A percentile compares a stretch with the other conserved stretches of the same genome.
Conservation (phyloP, 2,113 vertebrate genomes). For the Lucifuga dentata region DNA sequence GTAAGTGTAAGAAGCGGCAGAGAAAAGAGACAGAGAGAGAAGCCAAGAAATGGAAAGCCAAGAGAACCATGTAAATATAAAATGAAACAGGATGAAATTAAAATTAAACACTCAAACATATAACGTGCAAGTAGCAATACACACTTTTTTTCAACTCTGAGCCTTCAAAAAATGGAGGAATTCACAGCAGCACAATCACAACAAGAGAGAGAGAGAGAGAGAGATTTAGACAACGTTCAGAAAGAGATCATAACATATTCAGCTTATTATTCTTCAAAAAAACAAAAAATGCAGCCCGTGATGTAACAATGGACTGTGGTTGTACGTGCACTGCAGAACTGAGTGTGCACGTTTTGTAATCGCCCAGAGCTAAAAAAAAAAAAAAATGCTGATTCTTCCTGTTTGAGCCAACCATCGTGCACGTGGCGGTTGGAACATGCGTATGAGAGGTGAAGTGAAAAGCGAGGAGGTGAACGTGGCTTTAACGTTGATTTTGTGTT, state of each 20-base stretch:
- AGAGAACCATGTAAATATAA: too few species aligned
- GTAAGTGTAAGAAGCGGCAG: too few species aligned
- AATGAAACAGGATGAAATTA: too few species aligned
- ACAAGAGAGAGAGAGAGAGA: background rate
- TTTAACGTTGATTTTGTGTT: conserved; percentile 40
- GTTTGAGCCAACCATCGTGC: too few species aligned
- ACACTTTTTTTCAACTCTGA: too few species aligned
- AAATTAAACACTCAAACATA: too few species aligned
- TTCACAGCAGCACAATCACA: background rate
- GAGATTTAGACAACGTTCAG: conserved; percentile 32
- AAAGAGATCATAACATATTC: background rate
- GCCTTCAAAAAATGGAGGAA: background rate
- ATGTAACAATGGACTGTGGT: background rate
- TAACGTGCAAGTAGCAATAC: too few species aligned
- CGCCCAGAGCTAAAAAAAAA: background rate
- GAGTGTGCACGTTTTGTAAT: background rate
- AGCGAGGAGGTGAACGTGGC: conserved; percentile 30
- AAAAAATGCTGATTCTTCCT: background rate
- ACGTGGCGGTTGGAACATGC: too few species aligned
- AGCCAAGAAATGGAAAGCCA: too few species aligned
- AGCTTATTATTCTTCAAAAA: background rate
- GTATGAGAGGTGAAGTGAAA: too few species aligned
- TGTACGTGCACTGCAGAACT: background rate
- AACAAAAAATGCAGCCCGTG: background rate
- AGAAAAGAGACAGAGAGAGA: too few species aligned